Evolutionary conservation across 2,113 vertebrate genomes (phyloP).

Genomic region (Saccopteryx bilineata): DNA sequence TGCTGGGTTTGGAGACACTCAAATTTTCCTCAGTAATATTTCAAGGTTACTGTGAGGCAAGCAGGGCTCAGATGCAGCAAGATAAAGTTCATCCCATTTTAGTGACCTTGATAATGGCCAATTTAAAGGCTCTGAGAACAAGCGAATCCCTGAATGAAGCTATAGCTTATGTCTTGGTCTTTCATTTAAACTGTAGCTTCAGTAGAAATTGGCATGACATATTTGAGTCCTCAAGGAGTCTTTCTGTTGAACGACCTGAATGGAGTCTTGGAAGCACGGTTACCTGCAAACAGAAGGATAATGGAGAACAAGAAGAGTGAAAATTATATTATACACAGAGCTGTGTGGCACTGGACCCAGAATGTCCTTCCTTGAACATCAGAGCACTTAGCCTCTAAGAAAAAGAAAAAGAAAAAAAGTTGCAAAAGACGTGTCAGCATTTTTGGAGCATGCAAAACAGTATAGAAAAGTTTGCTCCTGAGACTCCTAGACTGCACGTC

Average conservation of each 20-base stretch:
- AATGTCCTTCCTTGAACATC: not conserved
- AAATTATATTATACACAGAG: not conserved
- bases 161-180: conserved; percentile 34
- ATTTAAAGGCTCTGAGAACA: conserved; percentile 57
- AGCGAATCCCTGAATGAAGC: conserved; percentile 17
- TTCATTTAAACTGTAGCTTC: conserved; percentile 61
- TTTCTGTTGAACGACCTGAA: conserved; percentile 45
- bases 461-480: not conserved
- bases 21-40: not conserved
- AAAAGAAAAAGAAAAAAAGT: not conserved
- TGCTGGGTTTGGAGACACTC: not conserved
- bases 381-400: not conserved
- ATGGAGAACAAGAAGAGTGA: conserved; percentile 17
- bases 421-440: not conserved
- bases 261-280: not conserved
- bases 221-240: conserved; percentile 49
- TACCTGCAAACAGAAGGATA: conserved; percentile 3
- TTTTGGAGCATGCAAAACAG: not conserved
- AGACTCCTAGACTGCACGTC: not conserved
- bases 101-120: conserved; percentile 28
- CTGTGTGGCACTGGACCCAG: not conserved
- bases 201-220: conserved; percentile 59
- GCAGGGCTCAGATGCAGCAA: not conserved
- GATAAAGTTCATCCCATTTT: not conserved
- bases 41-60: conserved; percentile 22